A percentile compares a stretch with the other conserved stretches of the same genome.
Evolutionary conservation across 1,140 invertebrate genomes (phyloP).

Genomic region (Zeugodacus cucurbitae): DNA sequence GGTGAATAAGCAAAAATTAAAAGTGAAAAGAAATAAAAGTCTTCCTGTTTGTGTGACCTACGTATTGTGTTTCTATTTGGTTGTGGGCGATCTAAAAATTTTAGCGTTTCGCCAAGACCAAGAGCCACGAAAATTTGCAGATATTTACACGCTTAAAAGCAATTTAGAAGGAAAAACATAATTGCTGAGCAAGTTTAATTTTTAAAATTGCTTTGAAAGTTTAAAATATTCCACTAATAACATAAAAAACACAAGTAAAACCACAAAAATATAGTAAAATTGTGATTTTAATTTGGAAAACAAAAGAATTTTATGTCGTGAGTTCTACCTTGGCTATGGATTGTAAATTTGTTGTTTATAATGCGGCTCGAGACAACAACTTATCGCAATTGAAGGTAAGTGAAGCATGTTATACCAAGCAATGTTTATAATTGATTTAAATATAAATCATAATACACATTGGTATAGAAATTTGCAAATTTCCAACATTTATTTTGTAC

Average conservation of each 20-base stretch:
- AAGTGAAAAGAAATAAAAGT: not conserved
- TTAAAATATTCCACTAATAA: not conserved
- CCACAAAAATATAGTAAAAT: not conserved
- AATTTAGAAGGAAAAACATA: not conserved
- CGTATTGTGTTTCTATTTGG: constrained; percentile 10
- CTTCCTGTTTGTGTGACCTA: constrained; percentile 14
- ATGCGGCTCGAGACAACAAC: constrained; percentile 63
- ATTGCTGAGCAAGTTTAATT: no score
- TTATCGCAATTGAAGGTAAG: constrained; percentile 62
- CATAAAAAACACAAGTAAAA: not conserved
- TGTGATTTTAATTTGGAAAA: not conserved
- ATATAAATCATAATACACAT: not conserved
- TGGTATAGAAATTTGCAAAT: no score
- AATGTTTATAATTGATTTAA: not conserved
- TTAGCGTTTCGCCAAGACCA: not conserved
- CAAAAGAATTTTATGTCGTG: not conserved
- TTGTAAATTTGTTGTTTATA: constrained; percentile 62
- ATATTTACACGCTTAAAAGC: not conserved
- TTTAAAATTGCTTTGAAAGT: not conserved
- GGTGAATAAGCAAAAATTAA: not conserved
- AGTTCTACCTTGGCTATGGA: constrained; percentile 50
- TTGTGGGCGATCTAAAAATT: not conserved
- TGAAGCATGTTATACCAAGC: not conserved
- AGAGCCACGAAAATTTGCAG: not conserved
- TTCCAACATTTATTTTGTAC: no score